Evolutionary conservation across 1,140 invertebrate genomes (phyloP), one percentile per base, ranked within the genome.

Genomic region (Dinothrombium tinctorium): DNA sequence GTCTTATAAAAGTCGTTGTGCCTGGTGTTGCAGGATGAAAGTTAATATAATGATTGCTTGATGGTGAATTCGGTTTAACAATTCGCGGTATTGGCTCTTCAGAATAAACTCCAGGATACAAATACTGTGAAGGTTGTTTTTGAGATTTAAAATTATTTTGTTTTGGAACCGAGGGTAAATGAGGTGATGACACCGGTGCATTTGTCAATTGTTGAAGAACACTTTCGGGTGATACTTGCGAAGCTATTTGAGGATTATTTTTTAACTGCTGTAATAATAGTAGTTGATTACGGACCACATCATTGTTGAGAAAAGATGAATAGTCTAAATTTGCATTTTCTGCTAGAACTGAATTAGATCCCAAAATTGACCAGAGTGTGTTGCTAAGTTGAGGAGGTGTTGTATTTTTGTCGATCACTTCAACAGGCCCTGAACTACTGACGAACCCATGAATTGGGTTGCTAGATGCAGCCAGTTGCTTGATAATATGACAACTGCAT

Each of bases 401-500:
- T 57, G 54, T 9, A 42, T 44, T 38, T 55, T 42, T 33, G 15
- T 19, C 14, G 5, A 23, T 33, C 3, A 7, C 19, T 8, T 4
- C 2, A 41, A 4, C 15, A 11, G 8, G 3, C n/a, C 22, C 19
- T 4, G 4, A 12, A 5, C 11, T n/a, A 12, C 4, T 4, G 12
- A 12, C 35, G 5, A 17, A 20, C 33, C n/a, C 33, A 8, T 6
- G 6, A 12, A 9, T 12, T 8, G 35, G 35, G 41, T 8, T 47
- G 42, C 5, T 38, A 37, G 11, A 40, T 7, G 35, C 14, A 21
- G 14, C 21, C 20, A 31, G 29, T n/a, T 4, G 26, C 8, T 31
- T 26, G 14, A 11, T 35, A 17, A 48, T 38, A 32, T 80, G 75
- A 53, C 79, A 83, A 1, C 74, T 76, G 51, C 79, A 83, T 47